Evolutionary conservation across 23 tunicate genomes (phyloP), one percentile per base, ranked within the genome.

Genomic region (Clavelina lepadiformis): DNA sequence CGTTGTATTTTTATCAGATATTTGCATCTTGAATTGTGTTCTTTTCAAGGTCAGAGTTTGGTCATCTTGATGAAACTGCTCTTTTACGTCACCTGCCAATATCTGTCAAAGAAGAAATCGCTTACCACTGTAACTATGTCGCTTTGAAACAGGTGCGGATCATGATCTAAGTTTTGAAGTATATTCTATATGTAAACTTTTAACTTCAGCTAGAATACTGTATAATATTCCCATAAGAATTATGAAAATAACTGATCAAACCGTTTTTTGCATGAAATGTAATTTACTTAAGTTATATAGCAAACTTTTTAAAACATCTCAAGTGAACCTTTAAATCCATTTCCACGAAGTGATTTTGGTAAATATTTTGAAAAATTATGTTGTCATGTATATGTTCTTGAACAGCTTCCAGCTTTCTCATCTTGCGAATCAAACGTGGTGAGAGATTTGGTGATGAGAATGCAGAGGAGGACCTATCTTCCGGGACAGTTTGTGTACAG

Each of bases 61-160:
- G 65, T 18, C 85, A 86, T 49, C 67, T 78, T 52, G 95, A 86
- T 29, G 83, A 86, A 57, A 62, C 60, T 19, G 58, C 35, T 0
- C 28, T 86, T 73, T 72, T 86, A 26, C 83, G 78, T 23, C 76
- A 77, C 65, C 49, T 86, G 3, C 95, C 95, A 4, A 18, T 71
- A 22, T 56, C 95, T 8, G 77, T 86, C 21, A 63, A 74, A 38
- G 54, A 86, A 20, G 95, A 86, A 65, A 86, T 86, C 29, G 75
- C 68, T 32, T 51, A 34, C 44, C 85, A 86, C 55, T 53, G 71
- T 6, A 76, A 77, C 25, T 78, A 58, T 69, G 50, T 29, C 2
- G 95, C 85, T 31, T 45, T 86, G 46, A 86, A 78, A 67, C 68
- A 86, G 80, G 95, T n/a, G n/a, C n/a, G n/a, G n/a, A n/a, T n/a